phyloP scores from a whole-genome alignment of 30 jellyfish, hydroid and myxozoan genomes.

The Chrysaora quinquecirrha region DNA sequence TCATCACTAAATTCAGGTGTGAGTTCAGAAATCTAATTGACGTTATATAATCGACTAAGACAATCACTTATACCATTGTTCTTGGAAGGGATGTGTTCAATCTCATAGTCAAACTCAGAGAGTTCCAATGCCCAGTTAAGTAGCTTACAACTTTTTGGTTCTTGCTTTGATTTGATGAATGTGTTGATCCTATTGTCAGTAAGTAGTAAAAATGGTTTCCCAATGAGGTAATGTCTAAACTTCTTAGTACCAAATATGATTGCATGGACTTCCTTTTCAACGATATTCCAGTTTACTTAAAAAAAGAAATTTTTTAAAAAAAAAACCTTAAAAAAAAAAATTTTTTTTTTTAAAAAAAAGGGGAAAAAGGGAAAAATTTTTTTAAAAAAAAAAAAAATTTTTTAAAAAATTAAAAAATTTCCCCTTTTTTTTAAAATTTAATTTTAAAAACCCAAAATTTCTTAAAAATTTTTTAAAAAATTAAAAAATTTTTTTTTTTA shows the following conservation, averaged over 20 bases:
- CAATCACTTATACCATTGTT: constrained; percentile 35
- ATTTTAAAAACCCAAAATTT: no score
- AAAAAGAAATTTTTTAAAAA: no score
- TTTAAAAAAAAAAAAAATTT: no score
- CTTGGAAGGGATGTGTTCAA: constrained; percentile 25
- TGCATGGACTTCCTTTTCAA: constrained; percentile 3
- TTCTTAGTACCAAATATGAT: constrained; percentile 12
- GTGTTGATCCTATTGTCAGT: constrained; percentile 30
- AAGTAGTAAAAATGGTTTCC: constrained; percentile 14
- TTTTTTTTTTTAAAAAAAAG: no score
- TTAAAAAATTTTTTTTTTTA: no score
- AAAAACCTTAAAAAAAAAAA: no score
- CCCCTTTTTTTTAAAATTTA: no score
- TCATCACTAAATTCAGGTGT: constrained; percentile 28
- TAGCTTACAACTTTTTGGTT: constrained; percentile 32
- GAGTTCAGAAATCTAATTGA: constrained; percentile 8
- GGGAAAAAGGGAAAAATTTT: no score
- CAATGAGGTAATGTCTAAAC: constrained; percentile 19
- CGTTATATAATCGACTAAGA: constrained; percentile 11
- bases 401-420: no score
- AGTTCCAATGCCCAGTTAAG: constrained; percentile 24
- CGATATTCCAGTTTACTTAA: not conserved
- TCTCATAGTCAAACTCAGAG: constrained; percentile 37
- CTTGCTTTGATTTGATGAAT: constrained; percentile 20
- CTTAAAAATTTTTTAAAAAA: no score